A percentile compares a stretch with the other conserved stretches of the same genome.
phyloP scores from a whole-genome alignment of 1,140 invertebrate species.

The Drosophila baimaii region DNA sequence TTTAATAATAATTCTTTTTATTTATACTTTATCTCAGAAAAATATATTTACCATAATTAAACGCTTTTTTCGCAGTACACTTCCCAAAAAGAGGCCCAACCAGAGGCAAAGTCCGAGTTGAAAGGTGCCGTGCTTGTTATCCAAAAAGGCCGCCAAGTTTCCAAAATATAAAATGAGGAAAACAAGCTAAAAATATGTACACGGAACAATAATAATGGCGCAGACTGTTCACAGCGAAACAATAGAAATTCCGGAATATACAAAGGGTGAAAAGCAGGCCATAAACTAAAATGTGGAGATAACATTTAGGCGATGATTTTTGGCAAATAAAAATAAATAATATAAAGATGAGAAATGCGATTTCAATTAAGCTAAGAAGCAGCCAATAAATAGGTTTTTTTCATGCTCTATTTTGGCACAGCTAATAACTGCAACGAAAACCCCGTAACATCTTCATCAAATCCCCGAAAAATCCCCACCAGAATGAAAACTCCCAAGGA shows the following conservation, averaged over 20 bases:
- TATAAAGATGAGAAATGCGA: too few species aligned
- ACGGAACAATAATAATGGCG: constrained; percentile 17
- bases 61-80: neutral
- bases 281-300: constrained; percentile 12
- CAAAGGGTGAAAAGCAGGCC: neutral
- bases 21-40: too few species aligned
- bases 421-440: too few species aligned
- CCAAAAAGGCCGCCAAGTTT: constrained; percentile 17
- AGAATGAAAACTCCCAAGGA: neutral
- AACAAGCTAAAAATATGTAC: constrained; percentile 7
- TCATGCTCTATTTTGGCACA: too few species aligned
- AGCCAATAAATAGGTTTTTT: too few species aligned
- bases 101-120: neutral
- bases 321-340: neutral
- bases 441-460: neutral
- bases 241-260: constrained; percentile 6
- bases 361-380: too few species aligned
- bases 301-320: neutral
- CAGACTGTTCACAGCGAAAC: constrained; percentile 23
- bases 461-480: neutral
- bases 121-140: constrained; percentile 20
- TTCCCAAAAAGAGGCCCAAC: neutral
- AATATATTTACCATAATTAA: too few species aligned
- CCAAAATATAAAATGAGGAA: constrained; percentile 8
- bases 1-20: too few species aligned